phyloP scores from a whole-genome alignment of 2,797 vertebrate species.

The Onychomys leucogaster region DNA sequence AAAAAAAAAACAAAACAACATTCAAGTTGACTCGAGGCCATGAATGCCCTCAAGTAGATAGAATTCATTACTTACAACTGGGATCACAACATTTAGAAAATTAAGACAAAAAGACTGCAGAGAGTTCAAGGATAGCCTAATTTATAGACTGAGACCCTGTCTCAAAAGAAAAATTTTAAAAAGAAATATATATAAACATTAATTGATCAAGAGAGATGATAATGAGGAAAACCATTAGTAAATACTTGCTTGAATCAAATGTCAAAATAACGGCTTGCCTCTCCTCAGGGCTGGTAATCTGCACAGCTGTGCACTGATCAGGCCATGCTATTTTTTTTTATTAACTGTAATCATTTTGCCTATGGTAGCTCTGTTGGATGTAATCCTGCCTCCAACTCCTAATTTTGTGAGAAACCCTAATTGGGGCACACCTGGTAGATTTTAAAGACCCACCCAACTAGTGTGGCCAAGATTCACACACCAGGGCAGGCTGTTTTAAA shows the following conservation, averaged over 20 bases:
- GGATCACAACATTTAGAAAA: background rate
- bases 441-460: constrained; percentile 22
- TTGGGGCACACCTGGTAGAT: background rate
- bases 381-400: constrained; percentile 18
- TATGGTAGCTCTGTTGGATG: background rate
- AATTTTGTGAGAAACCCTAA: constrained; percentile 43
- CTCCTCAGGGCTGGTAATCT: constrained; percentile 11
- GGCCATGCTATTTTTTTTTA: background rate
- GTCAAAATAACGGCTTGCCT: constrained; percentile 19
- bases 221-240: background rate
- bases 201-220: background rate
- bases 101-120: background rate
- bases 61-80: background rate
- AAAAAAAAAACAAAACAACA: background rate
- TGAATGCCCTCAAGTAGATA: background rate
- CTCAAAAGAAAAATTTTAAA: background rate
- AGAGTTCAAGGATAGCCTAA: background rate
- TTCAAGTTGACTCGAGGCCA: background rate
- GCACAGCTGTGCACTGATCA: background rate
- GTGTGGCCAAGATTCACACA: background rate
- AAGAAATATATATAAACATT: background rate
- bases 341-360: background rate
- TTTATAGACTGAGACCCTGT: background rate
- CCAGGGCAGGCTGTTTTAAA: constrained; percentile 19
- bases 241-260: constrained; percentile 37